Percentiles rank a stretch among this genome's conserved stretches.
These are phyloP conservation scores for Lymantria monacha DNA, from an alignment of 2,888 invertebrate species.

Conservation along the genomic window DNA sequence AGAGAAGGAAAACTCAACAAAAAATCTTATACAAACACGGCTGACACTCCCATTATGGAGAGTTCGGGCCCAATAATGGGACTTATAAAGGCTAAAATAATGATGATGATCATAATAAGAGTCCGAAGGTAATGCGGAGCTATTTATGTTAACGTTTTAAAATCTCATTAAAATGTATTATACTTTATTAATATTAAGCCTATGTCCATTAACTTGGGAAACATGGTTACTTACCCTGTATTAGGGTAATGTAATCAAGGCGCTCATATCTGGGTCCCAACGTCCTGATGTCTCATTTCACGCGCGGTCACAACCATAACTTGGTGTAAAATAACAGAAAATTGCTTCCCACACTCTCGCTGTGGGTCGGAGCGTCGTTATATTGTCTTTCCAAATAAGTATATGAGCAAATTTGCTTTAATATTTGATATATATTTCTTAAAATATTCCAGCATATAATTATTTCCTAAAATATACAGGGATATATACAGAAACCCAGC, in stretches of 20 bases:
- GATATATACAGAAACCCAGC: neutral
- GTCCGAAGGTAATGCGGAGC: too few species aligned
- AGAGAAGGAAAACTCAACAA: too few species aligned
- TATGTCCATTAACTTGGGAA: conserved; percentile 4
- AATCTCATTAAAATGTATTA: neutral
- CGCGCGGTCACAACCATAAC: conserved; percentile 37
- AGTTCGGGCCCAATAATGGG: too few species aligned
- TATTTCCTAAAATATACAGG: neutral
- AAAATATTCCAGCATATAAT: neutral
- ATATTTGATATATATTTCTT: neutral
- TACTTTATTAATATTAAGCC: conserved; percentile 13
- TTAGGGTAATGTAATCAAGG: conserved; percentile 27
- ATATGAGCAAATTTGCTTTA: conserved; percentile 8
- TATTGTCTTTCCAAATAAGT: conserved; percentile 12
- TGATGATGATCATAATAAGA: too few species aligned
- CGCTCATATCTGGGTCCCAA: conserved; percentile 18
- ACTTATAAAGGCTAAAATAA: too few species aligned
- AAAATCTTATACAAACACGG: too few species aligned
- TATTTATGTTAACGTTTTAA: neutral
- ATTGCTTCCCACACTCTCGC: conserved; percentile 31
- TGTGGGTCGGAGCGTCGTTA: conserved; percentile 16
- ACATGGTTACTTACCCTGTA: conserved; percentile 6
- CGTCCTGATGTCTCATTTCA: conserved; percentile 36
- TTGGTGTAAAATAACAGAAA: conserved; percentile 40
- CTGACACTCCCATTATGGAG: too few species aligned